These are phyloP conservation scores for Hydrophis major DNA, from an alignment of 2,797 vertebrate species.

Conservation along the genomic window DNA sequence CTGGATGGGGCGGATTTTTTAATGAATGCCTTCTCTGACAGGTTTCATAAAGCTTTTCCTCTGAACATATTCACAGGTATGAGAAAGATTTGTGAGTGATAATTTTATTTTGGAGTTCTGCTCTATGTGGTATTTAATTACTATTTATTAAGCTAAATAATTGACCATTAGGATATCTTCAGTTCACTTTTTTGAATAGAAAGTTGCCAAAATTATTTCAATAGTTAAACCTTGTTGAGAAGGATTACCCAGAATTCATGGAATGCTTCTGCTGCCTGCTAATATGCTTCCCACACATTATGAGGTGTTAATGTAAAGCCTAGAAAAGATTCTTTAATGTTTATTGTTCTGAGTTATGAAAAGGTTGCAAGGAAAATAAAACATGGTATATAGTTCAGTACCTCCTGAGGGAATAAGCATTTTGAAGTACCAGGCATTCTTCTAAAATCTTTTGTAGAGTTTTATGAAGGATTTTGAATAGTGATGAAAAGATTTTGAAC, in stretches of 20 bases:
- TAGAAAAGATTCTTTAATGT: neutral
- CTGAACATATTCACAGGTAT: neutral
- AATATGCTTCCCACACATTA: neutral
- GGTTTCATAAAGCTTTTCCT: neutral
- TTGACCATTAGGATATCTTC: neutral
- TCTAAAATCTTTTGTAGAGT: neutral
- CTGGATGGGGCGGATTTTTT: neutral
- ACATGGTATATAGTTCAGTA: neutral
- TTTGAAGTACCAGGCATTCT: neutral
- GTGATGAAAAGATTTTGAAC: conserved; percentile 4
- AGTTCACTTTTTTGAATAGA: neutral
- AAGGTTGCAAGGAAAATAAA: neutral
- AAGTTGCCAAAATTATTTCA: neutral
- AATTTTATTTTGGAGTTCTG: neutral
- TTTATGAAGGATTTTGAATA: neutral
- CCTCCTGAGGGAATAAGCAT: neutral
- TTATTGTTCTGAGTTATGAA: neutral
- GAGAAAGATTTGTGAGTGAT: neutral
- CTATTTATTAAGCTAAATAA: neutral
- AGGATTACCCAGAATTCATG: neutral
- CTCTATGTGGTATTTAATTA: neutral
- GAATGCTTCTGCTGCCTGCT: neutral
- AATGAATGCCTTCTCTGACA: neutral
- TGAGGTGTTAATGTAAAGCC: conserved; percentile 1
- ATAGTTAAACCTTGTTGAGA: conserved; percentile 5